Evolutionary conservation across 2,888 invertebrate genomes (phyloP).

Genomic region (Pilophorus perplexus): DNA sequence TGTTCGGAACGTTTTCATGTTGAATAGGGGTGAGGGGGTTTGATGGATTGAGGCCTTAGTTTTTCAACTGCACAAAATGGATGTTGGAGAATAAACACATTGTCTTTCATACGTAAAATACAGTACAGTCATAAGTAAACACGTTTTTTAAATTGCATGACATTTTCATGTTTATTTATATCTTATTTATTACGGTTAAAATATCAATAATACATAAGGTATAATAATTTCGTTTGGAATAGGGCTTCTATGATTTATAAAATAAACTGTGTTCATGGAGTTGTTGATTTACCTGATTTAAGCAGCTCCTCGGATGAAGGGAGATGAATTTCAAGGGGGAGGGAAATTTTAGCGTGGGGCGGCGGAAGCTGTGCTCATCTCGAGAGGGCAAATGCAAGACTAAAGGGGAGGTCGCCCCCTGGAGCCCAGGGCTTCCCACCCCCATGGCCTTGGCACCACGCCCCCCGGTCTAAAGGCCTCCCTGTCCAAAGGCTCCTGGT

Average conservation of each 20-base stretch:
- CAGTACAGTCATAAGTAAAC: too few species aligned
- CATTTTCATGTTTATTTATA: too few species aligned
- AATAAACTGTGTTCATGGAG: background rate
- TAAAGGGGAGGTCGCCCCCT: constrained; percentile 31
- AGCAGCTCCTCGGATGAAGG: background rate
- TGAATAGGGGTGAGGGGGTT: too few species aligned
- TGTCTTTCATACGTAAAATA: too few species aligned
- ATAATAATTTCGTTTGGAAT: background rate
- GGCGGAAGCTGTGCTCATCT: constrained; percentile 12
- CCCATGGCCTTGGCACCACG: background rate
- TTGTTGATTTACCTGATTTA: background rate
- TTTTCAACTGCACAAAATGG: too few species aligned
- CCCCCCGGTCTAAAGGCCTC: too few species aligned
- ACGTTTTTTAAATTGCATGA: too few species aligned
- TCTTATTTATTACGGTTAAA: background rate
- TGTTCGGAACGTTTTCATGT: too few species aligned
- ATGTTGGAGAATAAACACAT: too few species aligned
- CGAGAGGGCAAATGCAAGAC: constrained; percentile 23
- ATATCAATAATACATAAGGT: background rate
- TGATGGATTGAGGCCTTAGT: too few species aligned
- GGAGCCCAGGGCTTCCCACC: constrained; percentile 25
- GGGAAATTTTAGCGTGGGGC: background rate
- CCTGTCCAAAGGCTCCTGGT: too few species aligned
- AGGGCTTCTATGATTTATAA: background rate
- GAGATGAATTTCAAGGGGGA: constrained; percentile 4